phyloP scores from a whole-genome alignment of 2,888 invertebrate genomes.

The Apamea sordens region DNA sequence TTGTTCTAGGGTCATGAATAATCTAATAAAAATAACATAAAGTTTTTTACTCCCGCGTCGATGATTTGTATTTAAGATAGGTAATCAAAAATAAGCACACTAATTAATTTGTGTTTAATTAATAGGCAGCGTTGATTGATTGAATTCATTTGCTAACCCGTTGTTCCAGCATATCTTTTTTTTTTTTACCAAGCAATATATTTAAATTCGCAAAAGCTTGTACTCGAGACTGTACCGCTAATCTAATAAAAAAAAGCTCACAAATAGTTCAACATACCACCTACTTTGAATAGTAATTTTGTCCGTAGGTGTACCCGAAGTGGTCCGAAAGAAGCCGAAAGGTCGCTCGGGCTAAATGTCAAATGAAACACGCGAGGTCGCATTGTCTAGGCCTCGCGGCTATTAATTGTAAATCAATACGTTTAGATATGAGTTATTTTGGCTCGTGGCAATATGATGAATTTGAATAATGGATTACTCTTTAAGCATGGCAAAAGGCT shows the following conservation, averaged over 20 bases:
- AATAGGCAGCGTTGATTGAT: conserved; percentile 39
- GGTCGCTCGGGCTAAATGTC: conserved; percentile 88
- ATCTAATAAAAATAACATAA: conserved; percentile 4
- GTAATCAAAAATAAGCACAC: conserved; percentile 10
- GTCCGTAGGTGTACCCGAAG: conserved; percentile 83
- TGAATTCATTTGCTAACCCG: conserved; percentile 17
- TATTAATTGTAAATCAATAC: conserved; percentile 70
- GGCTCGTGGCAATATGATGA: conserved; percentile 63
- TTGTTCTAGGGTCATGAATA: not conserved
- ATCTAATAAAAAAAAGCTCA: conserved; percentile 51
- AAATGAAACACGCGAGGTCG: conserved; percentile 80
- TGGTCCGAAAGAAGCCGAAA: conserved; percentile 83
- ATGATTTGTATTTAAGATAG: conserved; percentile 19
- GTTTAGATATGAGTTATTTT: conserved; percentile 62
- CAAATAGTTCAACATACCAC: conserved; percentile 52
- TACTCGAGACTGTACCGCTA: conserved; percentile 39
- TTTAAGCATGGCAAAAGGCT: conserved; percentile 50
- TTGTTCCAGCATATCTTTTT: conserved; percentile 26
- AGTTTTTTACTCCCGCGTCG: conserved; percentile 14
- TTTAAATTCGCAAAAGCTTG: conserved; percentile 15
- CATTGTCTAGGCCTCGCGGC: conserved; percentile 77
- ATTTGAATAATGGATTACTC: conserved; percentile 64
- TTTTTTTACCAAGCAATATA: not conserved
- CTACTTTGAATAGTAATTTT: conserved; percentile 72
- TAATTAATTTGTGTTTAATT: conserved; percentile 44